A percentile compares a stretch with the other conserved stretches of the same genome.
Conservation (phyloP, 2,113 vertebrate genomes). For the Dipodomys ordii region DNA sequence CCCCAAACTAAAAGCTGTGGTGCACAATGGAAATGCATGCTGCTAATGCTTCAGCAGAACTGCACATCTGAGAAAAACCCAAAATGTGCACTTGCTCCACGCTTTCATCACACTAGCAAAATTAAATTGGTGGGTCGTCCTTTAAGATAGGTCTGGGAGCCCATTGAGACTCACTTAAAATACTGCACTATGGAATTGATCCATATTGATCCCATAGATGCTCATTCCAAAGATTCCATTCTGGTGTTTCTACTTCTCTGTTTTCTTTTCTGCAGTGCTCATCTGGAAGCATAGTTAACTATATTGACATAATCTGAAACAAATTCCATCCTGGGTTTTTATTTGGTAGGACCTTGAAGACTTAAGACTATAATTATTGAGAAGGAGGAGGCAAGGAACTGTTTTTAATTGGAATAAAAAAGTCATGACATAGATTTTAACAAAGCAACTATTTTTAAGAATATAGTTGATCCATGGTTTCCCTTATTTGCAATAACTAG, state of each 20-base stretch:
- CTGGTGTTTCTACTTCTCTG: background rate
- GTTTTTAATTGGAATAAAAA: background rate
- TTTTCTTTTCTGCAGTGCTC: background rate
- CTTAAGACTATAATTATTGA: constrained; percentile 67
- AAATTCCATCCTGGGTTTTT: background rate
- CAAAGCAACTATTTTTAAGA: too few species aligned
- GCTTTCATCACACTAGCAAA: background rate
- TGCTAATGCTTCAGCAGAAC: background rate
- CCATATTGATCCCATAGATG: background rate
- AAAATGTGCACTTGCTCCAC: background rate
- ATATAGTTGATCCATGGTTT: background rate
- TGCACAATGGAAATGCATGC: background rate
- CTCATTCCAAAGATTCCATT: background rate
- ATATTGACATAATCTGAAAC: background rate
- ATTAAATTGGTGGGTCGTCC: background rate
- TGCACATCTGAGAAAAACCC: background rate
- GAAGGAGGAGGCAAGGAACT: background rate
- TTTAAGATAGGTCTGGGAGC: background rate
- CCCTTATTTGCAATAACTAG: too few species aligned
- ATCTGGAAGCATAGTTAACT: background rate
- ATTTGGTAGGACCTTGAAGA: constrained; percentile 23
- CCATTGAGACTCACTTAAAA: background rate
- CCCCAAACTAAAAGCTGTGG: background rate
- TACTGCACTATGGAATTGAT: background rate
- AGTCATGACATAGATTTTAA: background rate